Conservation (phyloP, 2,113 vertebrate genomes). For the Conger conger region DNA sequence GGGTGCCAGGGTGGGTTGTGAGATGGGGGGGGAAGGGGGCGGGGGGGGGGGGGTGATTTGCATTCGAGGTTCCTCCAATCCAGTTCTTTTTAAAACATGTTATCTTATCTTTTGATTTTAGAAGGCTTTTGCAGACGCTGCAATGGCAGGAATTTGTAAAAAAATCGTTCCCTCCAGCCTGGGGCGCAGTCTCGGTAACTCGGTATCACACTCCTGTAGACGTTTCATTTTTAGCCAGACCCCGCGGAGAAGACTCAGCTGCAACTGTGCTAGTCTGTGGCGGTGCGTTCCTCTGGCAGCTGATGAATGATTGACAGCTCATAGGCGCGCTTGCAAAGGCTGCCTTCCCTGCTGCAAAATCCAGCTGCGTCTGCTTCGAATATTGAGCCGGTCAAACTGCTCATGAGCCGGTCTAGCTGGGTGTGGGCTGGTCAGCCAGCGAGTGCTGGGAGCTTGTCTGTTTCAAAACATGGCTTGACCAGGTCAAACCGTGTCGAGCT, state of each 20-base stretch:
- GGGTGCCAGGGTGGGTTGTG: too few relatives aligned
- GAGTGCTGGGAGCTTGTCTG: too few relatives aligned
- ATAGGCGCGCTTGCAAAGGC: background rate
- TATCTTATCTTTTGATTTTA: background rate
- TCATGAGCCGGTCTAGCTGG: too few relatives aligned
- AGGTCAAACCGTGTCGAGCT: too few relatives aligned
- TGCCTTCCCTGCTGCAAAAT: too few relatives aligned
- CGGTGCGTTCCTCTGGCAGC: background rate
- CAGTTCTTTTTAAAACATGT: background rate
- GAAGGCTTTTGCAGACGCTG: background rate
- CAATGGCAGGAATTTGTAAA: background rate
- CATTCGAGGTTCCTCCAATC: too few relatives aligned
- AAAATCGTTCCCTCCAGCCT: background rate
- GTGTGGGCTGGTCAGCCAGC: too few relatives aligned
- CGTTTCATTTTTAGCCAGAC: too few relatives aligned
- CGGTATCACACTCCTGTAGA: background rate
- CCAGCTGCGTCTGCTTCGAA: too few relatives aligned
- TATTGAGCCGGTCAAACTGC: too few relatives aligned
- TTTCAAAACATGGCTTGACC: too few relatives aligned
- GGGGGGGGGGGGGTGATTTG: background rate
- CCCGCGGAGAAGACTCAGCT: background rate
- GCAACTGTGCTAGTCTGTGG: background rate
- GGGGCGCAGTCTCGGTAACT: background rate
- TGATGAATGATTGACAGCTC: background rate
- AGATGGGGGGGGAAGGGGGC: background rate